A percentile compares a stretch with the other conserved stretches of the same genome.
These are phyloP conservation scores for Peromyscus aztecus DNA, from an alignment of 2,797 vertebrate genomes.

Conservation along the genomic window DNA sequence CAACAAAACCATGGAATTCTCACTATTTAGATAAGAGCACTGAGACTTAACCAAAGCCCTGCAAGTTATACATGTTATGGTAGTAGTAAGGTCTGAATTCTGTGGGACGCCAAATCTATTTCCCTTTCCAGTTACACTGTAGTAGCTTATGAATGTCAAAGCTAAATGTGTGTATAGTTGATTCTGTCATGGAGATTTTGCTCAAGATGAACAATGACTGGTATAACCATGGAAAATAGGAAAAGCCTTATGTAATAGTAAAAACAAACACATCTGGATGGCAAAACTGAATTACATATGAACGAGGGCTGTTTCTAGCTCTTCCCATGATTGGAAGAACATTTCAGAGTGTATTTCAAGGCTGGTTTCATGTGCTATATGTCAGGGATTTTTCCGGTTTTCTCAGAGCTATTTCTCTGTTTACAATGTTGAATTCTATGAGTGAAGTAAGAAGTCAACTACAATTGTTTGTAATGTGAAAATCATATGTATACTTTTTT, in stretches of 20 bases:
- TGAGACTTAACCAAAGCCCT: conserved; percentile 13
- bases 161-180: background rate
- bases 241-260: conserved; percentile 42
- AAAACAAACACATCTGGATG: conserved; percentile 32
- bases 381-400: background rate
- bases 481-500: conserved; percentile 9
- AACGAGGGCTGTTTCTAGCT: conserved; percentile 26
- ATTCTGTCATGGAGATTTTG: conserved; percentile 32
- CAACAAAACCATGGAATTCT: background rate
- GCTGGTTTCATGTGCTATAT: background rate
- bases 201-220: conserved; percentile 46
- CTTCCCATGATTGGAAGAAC: conserved; percentile 44
- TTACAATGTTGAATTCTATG: conserved; percentile 48
- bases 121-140: conserved; percentile 34
- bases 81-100: conserved; percentile 18
- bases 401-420: conserved; percentile 19
- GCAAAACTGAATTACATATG: conserved; percentile 44
- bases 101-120: background rate
- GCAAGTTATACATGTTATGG: conserved; percentile 3
- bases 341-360: background rate
- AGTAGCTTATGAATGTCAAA: conserved; percentile 2
- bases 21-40: background rate
- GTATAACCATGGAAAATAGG: background rate
- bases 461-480: conserved; percentile 28
- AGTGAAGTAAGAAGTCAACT: conserved; percentile 17